Percentiles rank a stretch among this genome's conserved stretches.
Evolutionary conservation across 1,140 invertebrate species (phyloP).

Genomic region (Caerostris darwini): DNA sequence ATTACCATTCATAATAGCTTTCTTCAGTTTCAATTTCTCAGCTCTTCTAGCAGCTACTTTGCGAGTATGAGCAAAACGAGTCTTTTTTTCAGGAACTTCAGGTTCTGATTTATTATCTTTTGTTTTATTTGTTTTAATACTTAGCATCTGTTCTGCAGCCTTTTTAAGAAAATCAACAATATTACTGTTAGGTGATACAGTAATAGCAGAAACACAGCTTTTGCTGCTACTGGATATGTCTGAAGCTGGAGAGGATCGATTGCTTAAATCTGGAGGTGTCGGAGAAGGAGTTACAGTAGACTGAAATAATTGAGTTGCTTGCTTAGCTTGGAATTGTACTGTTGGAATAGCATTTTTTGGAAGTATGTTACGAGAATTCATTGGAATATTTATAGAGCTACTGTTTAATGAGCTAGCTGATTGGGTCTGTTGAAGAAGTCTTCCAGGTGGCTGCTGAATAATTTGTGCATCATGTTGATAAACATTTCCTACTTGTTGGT

Average conservation of each 20-base stretch:
- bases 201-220: neutral
- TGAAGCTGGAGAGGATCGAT: constrained; percentile 40
- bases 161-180: constrained; percentile 71
- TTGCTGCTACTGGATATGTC: constrained; percentile 6
- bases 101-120: neutral
- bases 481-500: neutral
- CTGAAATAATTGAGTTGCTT: neutral
- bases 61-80: constrained; percentile 74
- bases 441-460: neutral
- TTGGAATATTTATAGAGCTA: neutral
- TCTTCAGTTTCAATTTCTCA: constrained; percentile 62
- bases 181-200: constrained; percentile 26
- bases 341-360: neutral
- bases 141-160: constrained; percentile 77
- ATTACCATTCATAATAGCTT: constrained; percentile 43
- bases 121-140: neutral
- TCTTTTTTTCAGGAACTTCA: constrained; percentile 57
- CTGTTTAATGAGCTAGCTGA: neutral
- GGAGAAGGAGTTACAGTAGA: neutral
- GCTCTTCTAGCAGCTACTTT: constrained; percentile 71
- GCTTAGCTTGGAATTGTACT: neutral
- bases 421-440: neutral
- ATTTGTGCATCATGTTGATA: neutral
- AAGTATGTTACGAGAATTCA: neutral
- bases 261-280: neutral